Percentiles rank a stretch among this genome's conserved stretches.
Evolutionary conservation across 2,113 vertebrate species (phyloP).

Genomic region (Zosterops lateralis): DNA sequence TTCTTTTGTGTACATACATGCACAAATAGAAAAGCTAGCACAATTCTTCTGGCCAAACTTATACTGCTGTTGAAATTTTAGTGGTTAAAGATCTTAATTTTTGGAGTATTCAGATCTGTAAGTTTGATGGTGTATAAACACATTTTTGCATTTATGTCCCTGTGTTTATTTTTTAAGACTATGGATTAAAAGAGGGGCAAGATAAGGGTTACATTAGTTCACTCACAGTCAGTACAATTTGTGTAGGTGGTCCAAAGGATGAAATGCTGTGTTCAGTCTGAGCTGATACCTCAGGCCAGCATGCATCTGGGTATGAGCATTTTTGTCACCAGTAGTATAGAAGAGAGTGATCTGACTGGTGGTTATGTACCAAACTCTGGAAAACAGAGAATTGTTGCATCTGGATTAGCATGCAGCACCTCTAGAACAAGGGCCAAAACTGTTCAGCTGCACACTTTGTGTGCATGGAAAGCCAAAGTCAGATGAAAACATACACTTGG

Average conservation of each 20-base stretch:
- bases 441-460: neutral
- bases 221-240: neutral
- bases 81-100: neutral
- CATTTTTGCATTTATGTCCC: neutral
- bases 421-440: neutral
- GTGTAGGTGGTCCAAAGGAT: neutral
- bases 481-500: neutral
- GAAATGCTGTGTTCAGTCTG: neutral
- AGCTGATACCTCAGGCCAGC: neutral
- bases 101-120: neutral
- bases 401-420: neutral
- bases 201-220: neutral
- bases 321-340: neutral
- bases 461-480: neutral
- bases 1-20: neutral
- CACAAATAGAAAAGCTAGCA: neutral
- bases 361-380: neutral
- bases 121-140: neutral
- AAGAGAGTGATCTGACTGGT: neutral
- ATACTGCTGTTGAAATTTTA: neutral
- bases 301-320: neutral
- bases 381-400: neutral
- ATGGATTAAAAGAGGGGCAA: neutral
- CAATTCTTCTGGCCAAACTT: neutral
- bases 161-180: neutral